These are phyloP conservation scores for Kryptolebias ocellatus DNA, from an alignment of 2,797 vertebrate species.

Conservation along the genomic window DNA sequence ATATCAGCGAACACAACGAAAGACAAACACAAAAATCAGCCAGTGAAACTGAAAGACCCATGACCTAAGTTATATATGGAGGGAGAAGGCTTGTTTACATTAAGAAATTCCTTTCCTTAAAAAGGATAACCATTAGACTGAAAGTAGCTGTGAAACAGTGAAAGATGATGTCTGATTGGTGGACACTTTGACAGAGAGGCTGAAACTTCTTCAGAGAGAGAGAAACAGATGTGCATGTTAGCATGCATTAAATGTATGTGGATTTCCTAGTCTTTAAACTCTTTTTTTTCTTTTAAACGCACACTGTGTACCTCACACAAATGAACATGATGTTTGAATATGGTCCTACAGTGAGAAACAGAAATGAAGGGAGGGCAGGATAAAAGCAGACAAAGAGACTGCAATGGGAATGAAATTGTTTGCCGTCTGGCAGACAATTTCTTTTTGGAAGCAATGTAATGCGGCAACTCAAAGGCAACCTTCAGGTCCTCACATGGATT, in stretches of 20 bases:
- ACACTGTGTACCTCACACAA: constrained; percentile 14
- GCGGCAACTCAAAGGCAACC: constrained; percentile 62
- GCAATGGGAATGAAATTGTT: constrained; percentile 79
- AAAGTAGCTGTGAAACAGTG: constrained; percentile 44
- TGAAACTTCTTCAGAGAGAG: constrained; percentile 68
- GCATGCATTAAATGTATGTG: constrained; percentile 54
- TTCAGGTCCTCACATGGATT: constrained; percentile 66
- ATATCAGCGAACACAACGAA: constrained; percentile 20
- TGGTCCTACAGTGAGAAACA: constrained; percentile 43
- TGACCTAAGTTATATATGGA: constrained; percentile 28
- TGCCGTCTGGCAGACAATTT: constrained; percentile 74
- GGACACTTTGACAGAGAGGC: constrained; percentile 58
- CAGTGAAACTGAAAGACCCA: constrained; percentile 26
- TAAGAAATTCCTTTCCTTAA: constrained; percentile 71
- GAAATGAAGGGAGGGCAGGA: constrained; percentile 46
- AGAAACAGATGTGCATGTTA: constrained; percentile 40
- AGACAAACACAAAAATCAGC: constrained; percentile 15
- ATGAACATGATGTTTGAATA: constrained; percentile 61
- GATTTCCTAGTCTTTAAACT: constrained; percentile 38
- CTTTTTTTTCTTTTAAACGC: constrained; percentile 16
- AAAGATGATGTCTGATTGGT: constrained; percentile 59
- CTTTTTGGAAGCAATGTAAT: constrained; percentile 57
- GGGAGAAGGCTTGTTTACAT: constrained; percentile 69
- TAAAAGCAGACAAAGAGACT: constrained; percentile 71
- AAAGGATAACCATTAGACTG: constrained; percentile 72